A percentile compares a stretch with the other conserved stretches of the same genome.
Evolutionary conservation across 2,797 vertebrate species (phyloP).

Genomic region (Limnodromus scolopaceus): DNA sequence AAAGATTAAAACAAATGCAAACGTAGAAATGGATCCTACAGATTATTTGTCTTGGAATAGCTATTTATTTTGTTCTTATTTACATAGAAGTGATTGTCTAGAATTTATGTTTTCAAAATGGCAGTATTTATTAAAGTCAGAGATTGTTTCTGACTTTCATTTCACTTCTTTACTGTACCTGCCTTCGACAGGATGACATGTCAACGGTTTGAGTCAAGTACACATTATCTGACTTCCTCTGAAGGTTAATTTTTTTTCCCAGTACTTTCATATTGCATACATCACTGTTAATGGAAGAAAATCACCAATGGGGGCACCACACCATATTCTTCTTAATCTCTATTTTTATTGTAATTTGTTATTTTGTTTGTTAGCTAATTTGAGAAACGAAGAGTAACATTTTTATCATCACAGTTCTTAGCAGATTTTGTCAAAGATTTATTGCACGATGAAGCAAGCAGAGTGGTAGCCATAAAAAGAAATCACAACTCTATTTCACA

Average conservation of each 20-base stretch:
- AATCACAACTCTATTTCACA: not conserved
- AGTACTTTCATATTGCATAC: not conserved
- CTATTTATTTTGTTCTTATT: not conserved
- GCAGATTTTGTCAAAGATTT: not conserved
- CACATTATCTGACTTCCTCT: not conserved
- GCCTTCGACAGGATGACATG: not conserved
- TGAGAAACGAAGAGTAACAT: not conserved
- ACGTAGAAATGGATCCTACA: not conserved
- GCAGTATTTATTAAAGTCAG: not conserved
- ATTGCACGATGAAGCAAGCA: not conserved
- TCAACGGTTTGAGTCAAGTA: not conserved
- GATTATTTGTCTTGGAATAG: not conserved
- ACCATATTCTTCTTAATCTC: not conserved
- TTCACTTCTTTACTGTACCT: not conserved
- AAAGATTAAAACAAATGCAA: not conserved
- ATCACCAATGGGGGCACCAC: not conserved
- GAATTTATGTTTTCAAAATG: not conserved
- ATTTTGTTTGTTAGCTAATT: not conserved
- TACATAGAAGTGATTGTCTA: not conserved
- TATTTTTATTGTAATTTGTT: not conserved
- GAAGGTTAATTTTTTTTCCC: not conserved
- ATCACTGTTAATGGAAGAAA: not conserved
- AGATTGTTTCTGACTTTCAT: not conserved
- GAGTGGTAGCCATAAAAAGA: not conserved
- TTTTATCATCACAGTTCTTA: not conserved